Percentiles rank a stretch among this genome's conserved stretches.
phyloP scores from a whole-genome alignment of 2,113 vertebrate genomes.

The Mixornis gularis region DNA sequence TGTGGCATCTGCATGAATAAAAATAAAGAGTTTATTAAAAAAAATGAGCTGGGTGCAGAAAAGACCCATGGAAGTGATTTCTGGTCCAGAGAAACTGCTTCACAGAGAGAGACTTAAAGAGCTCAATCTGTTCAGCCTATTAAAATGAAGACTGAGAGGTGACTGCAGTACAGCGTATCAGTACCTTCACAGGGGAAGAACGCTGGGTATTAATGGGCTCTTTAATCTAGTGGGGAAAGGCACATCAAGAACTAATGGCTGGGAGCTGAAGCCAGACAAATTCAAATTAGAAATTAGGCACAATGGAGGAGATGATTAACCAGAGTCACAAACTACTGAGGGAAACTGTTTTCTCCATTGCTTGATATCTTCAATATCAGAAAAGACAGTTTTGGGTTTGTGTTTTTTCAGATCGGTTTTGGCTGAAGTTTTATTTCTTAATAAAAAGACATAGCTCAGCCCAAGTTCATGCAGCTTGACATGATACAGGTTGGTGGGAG shows the following conservation, averaged over 20 bases:
- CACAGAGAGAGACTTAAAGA: constrained; percentile 47
- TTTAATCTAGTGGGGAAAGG: constrained; percentile 55
- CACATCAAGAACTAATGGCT: constrained; percentile 53
- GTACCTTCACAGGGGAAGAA: constrained; percentile 43
- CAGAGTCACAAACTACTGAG: constrained; percentile 4
- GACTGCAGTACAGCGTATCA: constrained; percentile 30
- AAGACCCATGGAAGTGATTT: constrained; percentile 32
- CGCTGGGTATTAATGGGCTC: constrained; percentile 28
- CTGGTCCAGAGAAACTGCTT: constrained; percentile 40
- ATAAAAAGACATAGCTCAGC: not conserved
- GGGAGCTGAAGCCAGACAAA: constrained; percentile 58
- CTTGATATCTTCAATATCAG: not conserved
- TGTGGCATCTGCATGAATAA: constrained; percentile 31
- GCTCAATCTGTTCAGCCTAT: constrained; percentile 58
- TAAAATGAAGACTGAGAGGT: constrained; percentile 59
- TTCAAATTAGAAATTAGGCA: constrained; percentile 59
- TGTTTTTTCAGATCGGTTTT: not conserved
- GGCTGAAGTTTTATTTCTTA: not conserved
- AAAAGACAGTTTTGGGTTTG: not conserved
- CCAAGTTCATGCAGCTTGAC: not conserved
- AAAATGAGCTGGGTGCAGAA: constrained; percentile 27
- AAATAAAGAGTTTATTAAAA: constrained; percentile 49
- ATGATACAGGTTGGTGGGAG: not conserved
- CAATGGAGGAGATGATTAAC: constrained; percentile 15
- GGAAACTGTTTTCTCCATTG: not conserved